Base-by-base conservation (phyloP, 2,113 vertebrate species). In the Oryzias melastigma region DNA sequence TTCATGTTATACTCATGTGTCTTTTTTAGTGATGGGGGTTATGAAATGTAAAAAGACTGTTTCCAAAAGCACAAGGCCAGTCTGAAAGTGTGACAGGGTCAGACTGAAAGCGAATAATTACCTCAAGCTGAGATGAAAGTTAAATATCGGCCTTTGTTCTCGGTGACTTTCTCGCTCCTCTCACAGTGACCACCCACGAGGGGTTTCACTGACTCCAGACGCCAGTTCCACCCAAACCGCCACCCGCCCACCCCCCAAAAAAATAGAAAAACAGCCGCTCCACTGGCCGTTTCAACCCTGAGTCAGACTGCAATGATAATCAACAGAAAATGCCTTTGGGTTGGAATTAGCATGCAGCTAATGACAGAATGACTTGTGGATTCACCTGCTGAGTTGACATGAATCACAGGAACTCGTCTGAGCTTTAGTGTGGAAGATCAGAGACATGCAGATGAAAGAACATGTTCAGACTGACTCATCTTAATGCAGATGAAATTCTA, bases 131-230 rank as follows among this genome's bases (percentile, higher is more conserved):
- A 86, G 82, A 86, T 83, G 80, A 87, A 89, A 84, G 83, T 78
- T 64, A 66, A 83, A 78, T 66, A 47, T 60, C 19, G 7, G 50
- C 72, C 82, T 82, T 83, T 86, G 82, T 86, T 86, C 78, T 83
- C 49, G 2, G 3, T 22, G 61, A 79, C 66, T 83, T 67, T 88
- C 76, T 67, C 64, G 62, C 62, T 64, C 49, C 61, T 70, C 66
- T 65, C 64, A 49, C 58, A 59, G 62, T 77, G 84, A 68, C 83
- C 85, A 86, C 87, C 83, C 87, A 89, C 72, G 54, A 70, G 82
- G 84, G 82, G 78, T 74, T 81, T 82, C 86, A 29, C 59, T n/a
- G 16, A 66, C 47, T 80, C 71, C 67, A 83, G 84, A 85, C 84
- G 66, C 66, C 68, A 81, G 60, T 82, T 80, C 72, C 78, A 68